These are phyloP conservation scores for Eupsilia transversa DNA, from an alignment of 2,888 invertebrate genomes.

Conservation along the genomic window DNA sequence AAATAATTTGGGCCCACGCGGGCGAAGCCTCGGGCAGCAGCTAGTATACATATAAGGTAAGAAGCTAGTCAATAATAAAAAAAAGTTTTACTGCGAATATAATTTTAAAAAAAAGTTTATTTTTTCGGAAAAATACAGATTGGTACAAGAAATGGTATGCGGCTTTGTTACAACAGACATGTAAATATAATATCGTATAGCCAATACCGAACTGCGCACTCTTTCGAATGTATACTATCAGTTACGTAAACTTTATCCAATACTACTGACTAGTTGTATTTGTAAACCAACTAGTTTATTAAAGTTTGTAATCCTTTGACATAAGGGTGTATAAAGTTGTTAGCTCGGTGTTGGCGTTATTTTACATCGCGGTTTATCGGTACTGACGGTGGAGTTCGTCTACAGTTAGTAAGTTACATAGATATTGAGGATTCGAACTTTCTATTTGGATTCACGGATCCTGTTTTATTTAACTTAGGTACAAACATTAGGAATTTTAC, in stretches of 20 bases:
- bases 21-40: too few relatives aligned
- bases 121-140: too few relatives aligned
- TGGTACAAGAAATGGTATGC: too few relatives aligned
- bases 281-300: constrained; percentile 27
- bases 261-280: constrained; percentile 13
- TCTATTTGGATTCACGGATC: not conserved
- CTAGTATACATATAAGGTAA: too few relatives aligned
- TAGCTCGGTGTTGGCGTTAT: constrained; percentile 1
- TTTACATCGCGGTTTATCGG: constrained; percentile 6
- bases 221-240: not conserved
- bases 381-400: not conserved
- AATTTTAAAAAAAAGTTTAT: too few relatives aligned
- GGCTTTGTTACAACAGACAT: too few relatives aligned
- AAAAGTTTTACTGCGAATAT: too few relatives aligned
- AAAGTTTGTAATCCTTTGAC: constrained; percentile 14
- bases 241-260: not conserved
- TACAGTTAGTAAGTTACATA: not conserved
- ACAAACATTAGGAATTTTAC: not conserved
- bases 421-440: constrained; percentile 3
- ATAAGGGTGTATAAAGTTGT: constrained; percentile 5
- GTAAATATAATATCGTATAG: too few relatives aligned
- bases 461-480: too few relatives aligned
- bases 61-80: too few relatives aligned
- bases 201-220: not conserved
- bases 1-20: too few relatives aligned